phyloP scores from a whole-genome alignment of 2,113 vertebrate genomes.

The Solea senegalensis region DNA sequence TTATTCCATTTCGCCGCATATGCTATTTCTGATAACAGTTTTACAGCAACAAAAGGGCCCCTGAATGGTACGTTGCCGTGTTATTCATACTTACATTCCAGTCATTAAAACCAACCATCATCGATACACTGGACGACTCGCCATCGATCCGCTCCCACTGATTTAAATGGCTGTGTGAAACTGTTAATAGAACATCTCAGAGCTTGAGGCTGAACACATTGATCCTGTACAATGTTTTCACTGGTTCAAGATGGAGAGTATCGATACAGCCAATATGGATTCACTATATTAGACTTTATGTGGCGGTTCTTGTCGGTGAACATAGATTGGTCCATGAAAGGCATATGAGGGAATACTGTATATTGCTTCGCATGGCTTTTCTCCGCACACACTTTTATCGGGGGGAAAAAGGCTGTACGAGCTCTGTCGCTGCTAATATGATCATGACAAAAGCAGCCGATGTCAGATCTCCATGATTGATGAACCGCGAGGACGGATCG shows the following conservation, averaged over 20 bases:
- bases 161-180: conserved; percentile 72
- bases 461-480: conserved; percentile 66
- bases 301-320: conserved; percentile 27
- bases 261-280: conserved; percentile 70
- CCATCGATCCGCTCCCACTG: conserved; percentile 57
- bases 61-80: conserved; percentile 25
- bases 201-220: conserved; percentile 63
- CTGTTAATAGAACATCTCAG: conserved; percentile 73
- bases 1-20: conserved; percentile 8
- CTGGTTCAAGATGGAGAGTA: conserved; percentile 59
- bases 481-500: conserved; percentile 56
- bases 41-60: conserved; percentile 8
- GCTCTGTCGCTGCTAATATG: conserved; percentile 53
- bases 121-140: conserved; percentile 53
- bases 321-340: conserved; percentile 39
- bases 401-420: conserved; percentile 19
- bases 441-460: conserved; percentile 16
- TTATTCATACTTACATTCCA: conserved; percentile 49
- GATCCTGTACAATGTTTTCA: conserved; percentile 69
- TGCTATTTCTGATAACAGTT: not conserved
- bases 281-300: conserved; percentile 42
- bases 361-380: conserved; percentile 29
- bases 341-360: conserved; percentile 2
- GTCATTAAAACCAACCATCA: conserved; percentile 58
- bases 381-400: not conserved